Conservation (phyloP, 1,140 invertebrate genomes). For the Olivierus martensii region DNA sequence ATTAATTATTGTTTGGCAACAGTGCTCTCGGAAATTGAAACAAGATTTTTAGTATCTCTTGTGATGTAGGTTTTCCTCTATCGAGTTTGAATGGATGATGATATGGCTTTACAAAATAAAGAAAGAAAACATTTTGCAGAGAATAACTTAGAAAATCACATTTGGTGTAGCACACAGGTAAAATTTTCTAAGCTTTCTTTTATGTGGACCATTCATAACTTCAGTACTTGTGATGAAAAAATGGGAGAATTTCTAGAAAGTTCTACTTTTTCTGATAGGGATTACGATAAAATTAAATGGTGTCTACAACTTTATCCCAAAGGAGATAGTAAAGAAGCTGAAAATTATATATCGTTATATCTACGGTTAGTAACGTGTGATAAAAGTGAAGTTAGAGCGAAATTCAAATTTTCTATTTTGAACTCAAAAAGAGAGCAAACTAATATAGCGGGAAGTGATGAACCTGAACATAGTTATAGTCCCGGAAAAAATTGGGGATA, state of each 20-base stretch:
- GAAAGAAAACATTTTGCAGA: no score
- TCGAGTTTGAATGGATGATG: no score
- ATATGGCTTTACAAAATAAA: no score
- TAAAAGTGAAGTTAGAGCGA: slow-evolving; percentile 97
- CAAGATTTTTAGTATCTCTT: no score
- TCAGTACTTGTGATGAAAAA: slow-evolving; percentile 97
- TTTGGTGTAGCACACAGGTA: no score
- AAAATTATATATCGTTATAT: slow-evolving; percentile 98
- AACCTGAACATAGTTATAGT: slow-evolving; percentile 93
- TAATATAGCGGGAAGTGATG: slow-evolving; percentile 42
- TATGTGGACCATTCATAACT: slow-evolving; percentile 99
- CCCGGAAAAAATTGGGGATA: slow-evolving; percentile 99
- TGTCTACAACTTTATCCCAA: slow-evolving; percentile 98
- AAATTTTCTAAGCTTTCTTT: no score
- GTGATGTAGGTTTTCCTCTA: no score
- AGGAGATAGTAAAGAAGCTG: slow-evolving; percentile 97
- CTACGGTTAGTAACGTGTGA: slow-evolving; percentile 96
- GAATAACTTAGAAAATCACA: no score
- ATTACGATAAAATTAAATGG: slow-evolving; percentile 99
- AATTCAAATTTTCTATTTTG: slow-evolving; percentile 75
- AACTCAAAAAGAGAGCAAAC: neutral
- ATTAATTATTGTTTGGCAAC: no score
- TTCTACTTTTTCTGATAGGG: slow-evolving; percentile 95
- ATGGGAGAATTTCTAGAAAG: slow-evolving; percentile 99
- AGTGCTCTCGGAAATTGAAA: no score